Evolutionary conservation across 2,888 invertebrate genomes (phyloP).

Genomic region (Sericinus montela): DNA sequence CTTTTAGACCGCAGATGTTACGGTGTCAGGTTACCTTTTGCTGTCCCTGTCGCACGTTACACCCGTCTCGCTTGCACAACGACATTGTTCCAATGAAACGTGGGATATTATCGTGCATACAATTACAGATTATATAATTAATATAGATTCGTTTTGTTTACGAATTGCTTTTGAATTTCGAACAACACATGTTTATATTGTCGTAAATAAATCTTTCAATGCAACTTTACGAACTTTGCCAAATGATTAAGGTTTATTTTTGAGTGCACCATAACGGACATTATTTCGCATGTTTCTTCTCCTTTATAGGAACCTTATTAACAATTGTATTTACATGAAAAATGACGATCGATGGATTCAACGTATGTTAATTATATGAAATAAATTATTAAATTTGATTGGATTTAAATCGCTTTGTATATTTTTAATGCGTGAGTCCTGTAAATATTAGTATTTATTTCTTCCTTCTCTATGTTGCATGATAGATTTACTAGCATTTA

Average conservation of each 20-base stretch:
- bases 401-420: too few species aligned
- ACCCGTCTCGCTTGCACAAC: neutral
- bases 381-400: too few species aligned
- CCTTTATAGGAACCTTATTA: too few species aligned
- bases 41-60: conserved; percentile 37
- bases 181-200: neutral
- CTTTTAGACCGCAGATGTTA: conserved; percentile 71
- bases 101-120: neutral
- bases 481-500: too few species aligned
- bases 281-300: neutral
- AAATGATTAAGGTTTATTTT: neutral
- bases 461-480: too few species aligned
- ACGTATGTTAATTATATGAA: too few species aligned
- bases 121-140: neutral
- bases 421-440: too few species aligned
- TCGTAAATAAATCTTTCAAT: too few species aligned
- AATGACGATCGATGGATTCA: too few species aligned
- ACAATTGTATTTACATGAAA: too few species aligned
- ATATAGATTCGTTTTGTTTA: neutral
- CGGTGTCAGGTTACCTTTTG: conserved; percentile 56
- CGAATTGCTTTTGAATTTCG: neutral
- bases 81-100: neutral
- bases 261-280: neutral
- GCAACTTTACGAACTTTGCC: neutral
- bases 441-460: too few species aligned